Conservation (phyloP, 2,888 invertebrate genomes). For the Temnothorax ravouxi region DNA sequence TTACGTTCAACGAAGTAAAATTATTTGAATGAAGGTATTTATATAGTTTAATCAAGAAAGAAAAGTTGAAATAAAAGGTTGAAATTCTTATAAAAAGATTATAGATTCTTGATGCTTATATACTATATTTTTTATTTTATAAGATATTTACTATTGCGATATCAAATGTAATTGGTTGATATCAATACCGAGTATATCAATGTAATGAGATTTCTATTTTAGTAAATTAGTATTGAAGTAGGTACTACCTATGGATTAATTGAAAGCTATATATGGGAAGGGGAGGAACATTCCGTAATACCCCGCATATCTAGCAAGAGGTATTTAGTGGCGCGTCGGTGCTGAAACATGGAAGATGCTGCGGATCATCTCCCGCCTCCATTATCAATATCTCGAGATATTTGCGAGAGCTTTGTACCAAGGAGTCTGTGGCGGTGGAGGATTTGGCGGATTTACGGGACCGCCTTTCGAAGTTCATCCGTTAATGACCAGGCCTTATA, state of each 20-base stretch:
- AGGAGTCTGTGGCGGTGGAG: neutral
- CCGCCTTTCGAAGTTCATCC: slow-evolving; percentile 54
- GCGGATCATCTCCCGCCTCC: slow-evolving; percentile 38
- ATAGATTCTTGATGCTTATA: too few relatives aligned
- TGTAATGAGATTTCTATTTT: slow-evolving; percentile 10
- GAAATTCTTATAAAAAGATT: too few relatives aligned
- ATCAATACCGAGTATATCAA: neutral
- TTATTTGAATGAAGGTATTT: too few relatives aligned
- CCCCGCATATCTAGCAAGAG: slow-evolving; percentile 16
- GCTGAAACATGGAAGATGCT: slow-evolving; percentile 40
- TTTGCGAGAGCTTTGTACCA: slow-evolving; percentile 11
- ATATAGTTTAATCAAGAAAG: too few relatives aligned
- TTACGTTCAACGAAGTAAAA: too few relatives aligned
- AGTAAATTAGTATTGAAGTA: neutral
- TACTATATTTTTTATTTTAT: neutral
- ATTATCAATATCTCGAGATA: slow-evolving; percentile 56
- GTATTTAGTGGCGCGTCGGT: slow-evolving; percentile 41
- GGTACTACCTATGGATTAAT: neutral
- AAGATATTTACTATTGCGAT: neutral
- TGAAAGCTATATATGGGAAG: neutral
- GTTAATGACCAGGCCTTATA: slow-evolving; percentile 58
- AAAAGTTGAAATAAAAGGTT: too few relatives aligned
- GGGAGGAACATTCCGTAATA: slow-evolving; percentile 41
- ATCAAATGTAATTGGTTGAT: neutral
- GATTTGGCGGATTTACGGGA: slow-evolving; percentile 52